Conservation (phyloP, 2,888 invertebrate genomes). For the Rhamphomyia laevipes region DNA sequence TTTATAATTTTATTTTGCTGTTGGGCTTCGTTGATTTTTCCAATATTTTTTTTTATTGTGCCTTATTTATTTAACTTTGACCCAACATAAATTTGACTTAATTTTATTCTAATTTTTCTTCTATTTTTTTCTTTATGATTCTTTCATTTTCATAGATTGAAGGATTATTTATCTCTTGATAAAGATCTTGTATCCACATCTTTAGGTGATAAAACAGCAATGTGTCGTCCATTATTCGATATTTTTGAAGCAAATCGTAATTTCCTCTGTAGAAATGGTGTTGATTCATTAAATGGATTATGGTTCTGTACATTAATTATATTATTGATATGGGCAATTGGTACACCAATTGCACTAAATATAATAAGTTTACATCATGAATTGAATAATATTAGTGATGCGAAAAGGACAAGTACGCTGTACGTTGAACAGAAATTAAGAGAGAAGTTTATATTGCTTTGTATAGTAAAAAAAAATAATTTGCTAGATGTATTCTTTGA, state of each 20-base stretch:
- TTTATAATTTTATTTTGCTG: not conserved
- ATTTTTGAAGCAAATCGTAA: slow-evolving; percentile 53
- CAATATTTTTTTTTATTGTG: too few relatives aligned
- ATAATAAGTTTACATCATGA: slow-evolving; percentile 36
- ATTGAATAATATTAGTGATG: slow-evolving; percentile 22
- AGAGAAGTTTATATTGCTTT: not conserved
- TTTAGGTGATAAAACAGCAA: slow-evolving; percentile 51
- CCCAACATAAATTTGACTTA: not conserved
- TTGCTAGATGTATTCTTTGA: too few relatives aligned
- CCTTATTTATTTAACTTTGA: too few relatives aligned
- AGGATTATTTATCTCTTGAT: slow-evolving; percentile 55
- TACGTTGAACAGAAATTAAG: slow-evolving; percentile 9
- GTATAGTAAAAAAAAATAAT: too few relatives aligned
- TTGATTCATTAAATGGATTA: slow-evolving; percentile 46
- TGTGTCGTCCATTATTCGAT: slow-evolving; percentile 60
- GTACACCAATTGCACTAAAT: slow-evolving; percentile 50
- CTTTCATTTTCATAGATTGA: slow-evolving; percentile 36
- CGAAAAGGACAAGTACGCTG: slow-evolving; percentile 17
- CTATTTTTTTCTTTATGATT: not conserved
- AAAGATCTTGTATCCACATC: slow-evolving; percentile 51
- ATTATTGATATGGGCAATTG: slow-evolving; percentile 45
- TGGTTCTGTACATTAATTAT: slow-evolving; percentile 54
- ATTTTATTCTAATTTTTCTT: not conserved
- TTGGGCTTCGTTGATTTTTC: too few relatives aligned
- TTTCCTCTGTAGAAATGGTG: slow-evolving; percentile 34